These are phyloP conservation scores for Lampris incognitus DNA, from an alignment of 2,113 vertebrate genomes.

Conservation along the genomic window DNA sequence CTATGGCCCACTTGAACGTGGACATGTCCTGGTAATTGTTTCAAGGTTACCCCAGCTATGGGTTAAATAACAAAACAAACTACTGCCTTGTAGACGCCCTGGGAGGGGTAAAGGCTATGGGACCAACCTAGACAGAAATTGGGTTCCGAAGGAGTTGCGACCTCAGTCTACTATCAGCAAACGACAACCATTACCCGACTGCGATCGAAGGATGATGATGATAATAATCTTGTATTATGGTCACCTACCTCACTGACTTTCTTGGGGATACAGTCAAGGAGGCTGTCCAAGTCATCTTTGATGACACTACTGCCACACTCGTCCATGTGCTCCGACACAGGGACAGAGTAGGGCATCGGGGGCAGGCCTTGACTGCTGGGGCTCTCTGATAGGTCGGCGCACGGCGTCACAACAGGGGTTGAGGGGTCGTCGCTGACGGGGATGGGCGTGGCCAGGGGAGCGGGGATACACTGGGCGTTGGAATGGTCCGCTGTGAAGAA, in stretches of 20 bases:
- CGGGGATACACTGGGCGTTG: constrained; percentile 85
- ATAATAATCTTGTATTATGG: no score
- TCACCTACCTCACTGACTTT: constrained; percentile 88
- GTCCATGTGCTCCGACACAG: constrained; percentile 90
- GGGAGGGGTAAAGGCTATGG: no score
- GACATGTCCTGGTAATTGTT: no score
- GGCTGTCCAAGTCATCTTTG: constrained; percentile 89
- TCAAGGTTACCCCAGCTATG: no score
- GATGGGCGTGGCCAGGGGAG: constrained; percentile 83
- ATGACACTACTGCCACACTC: constrained; percentile 89
- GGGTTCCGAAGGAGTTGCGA: no score
- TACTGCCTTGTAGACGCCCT: no score
- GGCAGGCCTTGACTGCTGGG: constrained; percentile 82
- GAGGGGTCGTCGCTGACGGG: constrained; percentile 84
- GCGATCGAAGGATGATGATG: no score
- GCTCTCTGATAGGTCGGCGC: constrained; percentile 80
- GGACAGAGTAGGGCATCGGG: constrained; percentile 82
- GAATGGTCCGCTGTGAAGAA: constrained; percentile 68
- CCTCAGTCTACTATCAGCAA: no score
- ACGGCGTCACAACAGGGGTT: constrained; percentile 74
- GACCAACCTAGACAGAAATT: no score
- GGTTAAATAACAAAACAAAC: no score
- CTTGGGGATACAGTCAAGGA: constrained; percentile 90
- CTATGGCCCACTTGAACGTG: no score
- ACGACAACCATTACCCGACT: no score